Evolutionary conservation across 2,797 vertebrate genomes (phyloP).

Genomic region (Megalops cyprinoides): DNA sequence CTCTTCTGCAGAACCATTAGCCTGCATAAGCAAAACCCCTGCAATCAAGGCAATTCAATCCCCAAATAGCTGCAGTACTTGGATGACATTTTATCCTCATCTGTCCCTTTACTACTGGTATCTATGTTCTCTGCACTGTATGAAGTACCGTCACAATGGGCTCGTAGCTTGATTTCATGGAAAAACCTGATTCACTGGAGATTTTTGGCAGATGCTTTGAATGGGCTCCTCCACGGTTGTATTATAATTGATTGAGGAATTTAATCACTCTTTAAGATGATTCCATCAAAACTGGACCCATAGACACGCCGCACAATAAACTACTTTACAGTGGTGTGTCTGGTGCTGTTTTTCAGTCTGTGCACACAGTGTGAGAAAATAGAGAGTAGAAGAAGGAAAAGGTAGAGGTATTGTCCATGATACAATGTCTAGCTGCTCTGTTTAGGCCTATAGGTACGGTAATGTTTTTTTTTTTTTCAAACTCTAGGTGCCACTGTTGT

Average conservation of each 20-base stretch:
- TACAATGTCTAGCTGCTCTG: neutral
- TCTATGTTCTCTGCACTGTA: neutral
- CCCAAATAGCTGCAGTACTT: neutral
- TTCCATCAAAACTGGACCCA: neutral
- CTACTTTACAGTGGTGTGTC: neutral
- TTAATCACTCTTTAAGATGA: neutral
- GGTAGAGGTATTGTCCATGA: too few species aligned
- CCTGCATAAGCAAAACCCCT: neutral
- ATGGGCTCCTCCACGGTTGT: neutral
- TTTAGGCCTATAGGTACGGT: neutral
- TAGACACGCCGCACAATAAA: neutral
- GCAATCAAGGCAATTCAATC: neutral
- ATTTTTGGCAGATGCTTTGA: neutral
- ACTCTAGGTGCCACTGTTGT: constrained; percentile 32
- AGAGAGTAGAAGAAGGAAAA: too few species aligned
- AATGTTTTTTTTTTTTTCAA: neutral
- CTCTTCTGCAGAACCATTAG: constrained; percentile 1
- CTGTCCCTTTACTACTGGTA: neutral
- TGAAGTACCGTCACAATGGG: neutral
- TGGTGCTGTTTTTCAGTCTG: too few species aligned
- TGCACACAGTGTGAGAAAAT: too few species aligned
- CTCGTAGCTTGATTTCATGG: neutral
- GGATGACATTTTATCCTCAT: neutral
- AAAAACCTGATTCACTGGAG: neutral
- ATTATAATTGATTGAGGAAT: neutral